Evolutionary conservation across 2,113 vertebrate genomes (phyloP).

Genomic region (Zapornia atra): DNA sequence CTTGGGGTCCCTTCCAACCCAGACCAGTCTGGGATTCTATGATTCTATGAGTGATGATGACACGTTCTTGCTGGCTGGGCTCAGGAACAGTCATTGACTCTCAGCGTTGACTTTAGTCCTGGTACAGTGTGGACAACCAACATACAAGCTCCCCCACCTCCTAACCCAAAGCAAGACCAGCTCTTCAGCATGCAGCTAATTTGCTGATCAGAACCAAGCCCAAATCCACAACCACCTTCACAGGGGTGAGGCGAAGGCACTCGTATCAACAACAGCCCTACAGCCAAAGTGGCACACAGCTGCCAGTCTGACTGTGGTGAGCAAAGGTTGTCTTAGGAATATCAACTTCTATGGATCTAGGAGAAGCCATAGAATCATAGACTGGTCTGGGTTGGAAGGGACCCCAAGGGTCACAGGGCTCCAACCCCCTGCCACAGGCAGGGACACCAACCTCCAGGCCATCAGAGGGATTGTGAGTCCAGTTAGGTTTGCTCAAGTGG

Average conservation of each 20-base stretch:
- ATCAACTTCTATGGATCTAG: too few relatives aligned
- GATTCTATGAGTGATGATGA: background rate
- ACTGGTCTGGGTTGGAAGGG: background rate
- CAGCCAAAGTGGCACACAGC: background rate
- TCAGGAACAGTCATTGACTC: background rate
- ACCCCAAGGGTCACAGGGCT: too few relatives aligned
- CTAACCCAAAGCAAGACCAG: background rate
- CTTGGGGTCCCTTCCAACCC: too few relatives aligned
- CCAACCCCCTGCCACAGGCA: too few relatives aligned
- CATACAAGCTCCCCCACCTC: background rate
- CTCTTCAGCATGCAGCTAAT: background rate
- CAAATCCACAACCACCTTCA: background rate
- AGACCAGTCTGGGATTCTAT: too few relatives aligned
- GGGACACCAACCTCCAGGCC: too few relatives aligned
- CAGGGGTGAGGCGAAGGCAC: background rate
- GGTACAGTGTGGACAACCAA: background rate
- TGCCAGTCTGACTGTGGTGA: background rate
- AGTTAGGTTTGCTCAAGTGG: background rate
- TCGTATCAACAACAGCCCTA: background rate
- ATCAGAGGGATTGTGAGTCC: too few relatives aligned
- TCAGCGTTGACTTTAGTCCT: accelerated
- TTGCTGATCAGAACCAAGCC: background rate
- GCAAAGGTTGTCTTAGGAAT: background rate
- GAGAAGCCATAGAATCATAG: background rate
- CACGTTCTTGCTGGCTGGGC: background rate